These are phyloP conservation scores for Tolypeutes matacus DNA, from an alignment of 2,797 vertebrate species.

Conservation along the genomic window DNA sequence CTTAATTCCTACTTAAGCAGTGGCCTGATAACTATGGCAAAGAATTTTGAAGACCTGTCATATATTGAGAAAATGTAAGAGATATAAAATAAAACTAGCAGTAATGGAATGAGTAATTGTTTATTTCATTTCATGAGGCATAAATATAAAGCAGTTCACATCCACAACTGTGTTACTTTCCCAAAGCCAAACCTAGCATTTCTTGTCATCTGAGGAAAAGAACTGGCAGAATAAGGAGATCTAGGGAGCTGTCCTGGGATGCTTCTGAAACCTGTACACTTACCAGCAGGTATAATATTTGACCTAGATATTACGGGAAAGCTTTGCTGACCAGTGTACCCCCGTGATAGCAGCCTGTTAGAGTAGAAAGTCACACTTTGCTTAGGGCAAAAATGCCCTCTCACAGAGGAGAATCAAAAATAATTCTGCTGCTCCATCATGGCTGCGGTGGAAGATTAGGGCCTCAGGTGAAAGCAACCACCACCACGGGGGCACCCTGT, in stretches of 20 bases:
- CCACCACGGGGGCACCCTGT: too few species aligned
- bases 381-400: neutral
- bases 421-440: neutral
- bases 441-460: too few species aligned
- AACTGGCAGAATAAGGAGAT: neutral
- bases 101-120: neutral
- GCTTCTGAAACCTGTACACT: neutral
- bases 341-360: neutral
- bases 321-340: neutral
- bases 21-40: neutral
- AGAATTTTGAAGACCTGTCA: neutral
- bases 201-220: neutral
- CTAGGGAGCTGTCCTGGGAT: neutral
- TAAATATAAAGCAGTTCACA: neutral
- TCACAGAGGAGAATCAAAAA: neutral
- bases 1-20: neutral
- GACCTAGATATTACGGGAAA: neutral
- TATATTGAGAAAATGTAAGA: neutral
- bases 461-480: too few species aligned
- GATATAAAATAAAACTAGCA: conserved; percentile 13
- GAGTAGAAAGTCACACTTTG: neutral
- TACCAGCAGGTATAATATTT: neutral
- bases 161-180: neutral
- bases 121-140: neutral
- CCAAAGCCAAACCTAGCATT: neutral